Conservation (phyloP, 2,113 vertebrate species). For the Sylvia atricapilla region DNA sequence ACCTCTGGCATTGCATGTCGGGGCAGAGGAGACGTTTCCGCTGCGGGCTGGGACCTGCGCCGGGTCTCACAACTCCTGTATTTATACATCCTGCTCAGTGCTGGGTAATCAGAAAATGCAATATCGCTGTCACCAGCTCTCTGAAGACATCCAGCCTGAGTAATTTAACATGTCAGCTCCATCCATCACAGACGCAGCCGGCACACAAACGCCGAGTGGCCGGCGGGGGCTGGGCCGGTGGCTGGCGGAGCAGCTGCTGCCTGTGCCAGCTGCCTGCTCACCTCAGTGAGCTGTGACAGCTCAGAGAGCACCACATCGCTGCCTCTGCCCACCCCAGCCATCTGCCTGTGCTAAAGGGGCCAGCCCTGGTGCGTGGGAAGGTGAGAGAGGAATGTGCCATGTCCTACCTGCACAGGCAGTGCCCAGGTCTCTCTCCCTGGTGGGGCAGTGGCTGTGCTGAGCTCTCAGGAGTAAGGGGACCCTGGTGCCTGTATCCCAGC, state of each 20-base stretch:
- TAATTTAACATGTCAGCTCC: constrained; percentile 80
- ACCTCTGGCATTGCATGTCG: not conserved
- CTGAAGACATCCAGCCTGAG: constrained; percentile 73
- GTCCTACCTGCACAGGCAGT: fast-evolving
- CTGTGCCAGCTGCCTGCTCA: not conserved
- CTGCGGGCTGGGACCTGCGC: not conserved
- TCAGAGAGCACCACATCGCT: fast-evolving
- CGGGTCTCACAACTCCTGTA: constrained; percentile 36
- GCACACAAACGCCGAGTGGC: not conserved
- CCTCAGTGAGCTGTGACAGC: not conserved
- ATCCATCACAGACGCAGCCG: constrained; percentile 72
- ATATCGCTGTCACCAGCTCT: constrained; percentile 72
- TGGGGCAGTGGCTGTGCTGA: not conserved
- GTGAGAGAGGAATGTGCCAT: not conserved
- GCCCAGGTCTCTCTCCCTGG: fast-evolving
- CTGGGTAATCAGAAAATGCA: constrained; percentile 78
- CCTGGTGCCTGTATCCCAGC: not conserved
- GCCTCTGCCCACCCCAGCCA: not conserved
- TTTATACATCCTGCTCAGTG: constrained; percentile 69
- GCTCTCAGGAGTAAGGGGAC: not conserved
- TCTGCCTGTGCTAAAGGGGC: not conserved
- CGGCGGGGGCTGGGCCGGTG: not conserved
- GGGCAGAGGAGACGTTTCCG: not conserved
- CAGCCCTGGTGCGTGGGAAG: not conserved
- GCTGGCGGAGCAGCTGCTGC: not conserved